Evolutionary conservation across 2,797 vertebrate species (phyloP).

Genomic region (Scyliorhinus canicula): DNA sequence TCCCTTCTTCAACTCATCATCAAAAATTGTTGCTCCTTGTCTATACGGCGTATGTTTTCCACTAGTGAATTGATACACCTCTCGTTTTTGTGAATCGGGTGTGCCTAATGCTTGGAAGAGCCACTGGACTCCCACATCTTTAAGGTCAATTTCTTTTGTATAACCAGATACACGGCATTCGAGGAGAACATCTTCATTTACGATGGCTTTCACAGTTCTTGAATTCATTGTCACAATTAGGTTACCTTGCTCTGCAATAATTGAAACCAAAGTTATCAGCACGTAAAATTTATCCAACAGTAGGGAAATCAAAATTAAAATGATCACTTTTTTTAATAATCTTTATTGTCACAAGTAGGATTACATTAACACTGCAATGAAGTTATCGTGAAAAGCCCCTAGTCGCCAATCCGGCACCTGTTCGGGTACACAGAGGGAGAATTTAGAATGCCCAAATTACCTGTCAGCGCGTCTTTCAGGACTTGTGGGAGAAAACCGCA

Average conservation of each 20-base stretch:
- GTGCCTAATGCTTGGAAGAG: neutral
- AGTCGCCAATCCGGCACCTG: too few relatives aligned
- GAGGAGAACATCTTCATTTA: neutral
- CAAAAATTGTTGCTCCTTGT: neutral
- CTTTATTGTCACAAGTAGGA: too few relatives aligned
- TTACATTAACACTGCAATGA: too few relatives aligned
- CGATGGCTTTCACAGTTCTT: neutral
- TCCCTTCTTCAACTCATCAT: conserved; percentile 6
- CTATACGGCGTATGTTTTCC: neutral
- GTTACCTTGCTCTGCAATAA: neutral
- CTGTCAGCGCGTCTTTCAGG: too few relatives aligned
- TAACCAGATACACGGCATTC: conserved; percentile 4
- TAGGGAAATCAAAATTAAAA: too few relatives aligned
- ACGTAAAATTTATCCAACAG: neutral
- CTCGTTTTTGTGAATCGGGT: neutral
- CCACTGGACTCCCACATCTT: neutral
- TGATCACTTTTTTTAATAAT: too few relatives aligned
- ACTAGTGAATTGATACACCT: neutral
- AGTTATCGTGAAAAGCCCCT: too few relatives aligned
- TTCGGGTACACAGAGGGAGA: too few relatives aligned
- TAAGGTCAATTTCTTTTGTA: neutral
- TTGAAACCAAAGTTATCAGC: neutral
- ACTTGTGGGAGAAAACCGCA: too few relatives aligned
- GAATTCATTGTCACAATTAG: conserved; percentile 10
- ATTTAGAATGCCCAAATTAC: too few relatives aligned